These are phyloP conservation scores for Megaceryle alcyon DNA, from an alignment of 2,797 vertebrate species.

Conservation along the genomic window DNA sequence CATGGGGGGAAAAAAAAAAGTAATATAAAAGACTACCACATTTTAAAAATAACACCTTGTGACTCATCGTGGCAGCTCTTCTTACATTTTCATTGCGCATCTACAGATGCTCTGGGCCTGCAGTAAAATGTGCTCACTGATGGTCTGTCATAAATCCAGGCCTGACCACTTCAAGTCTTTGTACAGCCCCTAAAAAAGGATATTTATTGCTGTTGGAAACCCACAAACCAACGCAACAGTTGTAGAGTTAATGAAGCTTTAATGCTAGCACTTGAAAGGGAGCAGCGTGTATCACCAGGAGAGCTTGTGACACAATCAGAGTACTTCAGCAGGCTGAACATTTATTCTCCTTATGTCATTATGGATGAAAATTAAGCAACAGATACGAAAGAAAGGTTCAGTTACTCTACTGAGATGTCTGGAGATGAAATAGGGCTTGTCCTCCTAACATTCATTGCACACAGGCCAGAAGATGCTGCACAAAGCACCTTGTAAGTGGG, in stretches of 20 bases:
- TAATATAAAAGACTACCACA: neutral
- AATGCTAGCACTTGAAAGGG: neutral
- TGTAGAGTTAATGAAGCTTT: neutral
- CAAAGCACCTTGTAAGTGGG: neutral
- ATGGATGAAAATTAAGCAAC: neutral
- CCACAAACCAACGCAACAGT: neutral
- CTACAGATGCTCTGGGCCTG: neutral
- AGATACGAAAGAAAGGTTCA: neutral
- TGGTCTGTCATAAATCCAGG: neutral
- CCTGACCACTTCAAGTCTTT: neutral
- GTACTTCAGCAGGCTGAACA: neutral
- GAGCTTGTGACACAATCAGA: neutral
- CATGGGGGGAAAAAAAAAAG: accelerated
- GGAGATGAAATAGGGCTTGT: neutral
- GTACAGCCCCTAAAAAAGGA: neutral
- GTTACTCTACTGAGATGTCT: neutral
- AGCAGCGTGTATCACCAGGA: neutral
- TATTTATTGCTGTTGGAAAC: neutral
- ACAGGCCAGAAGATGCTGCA: neutral
- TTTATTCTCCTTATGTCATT: neutral
- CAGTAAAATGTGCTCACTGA: neutral
- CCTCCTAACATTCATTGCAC: neutral
- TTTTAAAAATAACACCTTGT: slow-evolving; percentile 20
- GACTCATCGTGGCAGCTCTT: neutral
- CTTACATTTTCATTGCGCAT: neutral